Evolutionary conservation across 1,140 invertebrate genomes (phyloP), one percentile per base, ranked within the genome.

Genomic region (Delia radicum): DNA sequence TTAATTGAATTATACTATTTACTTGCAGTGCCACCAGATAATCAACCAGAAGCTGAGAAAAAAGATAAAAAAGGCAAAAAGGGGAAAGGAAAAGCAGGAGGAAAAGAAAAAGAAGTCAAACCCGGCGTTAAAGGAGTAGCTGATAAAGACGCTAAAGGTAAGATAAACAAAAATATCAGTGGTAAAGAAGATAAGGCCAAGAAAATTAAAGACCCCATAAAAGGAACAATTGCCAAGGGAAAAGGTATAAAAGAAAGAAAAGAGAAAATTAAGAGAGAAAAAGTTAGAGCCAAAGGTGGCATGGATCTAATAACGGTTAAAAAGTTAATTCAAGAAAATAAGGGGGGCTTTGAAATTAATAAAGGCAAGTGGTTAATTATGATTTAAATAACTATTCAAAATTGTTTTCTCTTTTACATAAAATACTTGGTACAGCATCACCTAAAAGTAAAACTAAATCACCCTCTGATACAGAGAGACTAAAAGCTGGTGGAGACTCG

Each of bases 51-150:
- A 27, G 74, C 78, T 18, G 80, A 85, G 13, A 83, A 84, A 27
- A 83, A 82, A 79, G 82, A 80, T 3, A 84, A 81, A 42, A 84
- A 85, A 18, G 74, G 76, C 7, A 84, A 83, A 48, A 85, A 85
- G 29, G 75, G 78, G 4, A 65, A 79, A 7, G 85, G 78, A 72
- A 80, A 79, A 73, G 79, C 74, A 31, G 76, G 71, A 7, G 74
- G 78, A 73, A 78, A 73, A 1, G 21, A 79, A 73, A 31, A 80
- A 76, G 33, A 74, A 29, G 63, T 18, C 0, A 76, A 26, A 69
- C 1, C 37, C 2, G n/a, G 71, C 26, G 55, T 61, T 3, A 27
- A 48, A 72, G 21, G 33, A 13, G 37, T n/a, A 6, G n/a, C 10
- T 65, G 62, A 28, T 6, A 26, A 46, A 27, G 10, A 21, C 27